Evolutionary conservation across 2,888 invertebrate genomes (phyloP), one percentile per base, ranked within the genome.

Genomic region (Pyrochroa serraticornis): DNA sequence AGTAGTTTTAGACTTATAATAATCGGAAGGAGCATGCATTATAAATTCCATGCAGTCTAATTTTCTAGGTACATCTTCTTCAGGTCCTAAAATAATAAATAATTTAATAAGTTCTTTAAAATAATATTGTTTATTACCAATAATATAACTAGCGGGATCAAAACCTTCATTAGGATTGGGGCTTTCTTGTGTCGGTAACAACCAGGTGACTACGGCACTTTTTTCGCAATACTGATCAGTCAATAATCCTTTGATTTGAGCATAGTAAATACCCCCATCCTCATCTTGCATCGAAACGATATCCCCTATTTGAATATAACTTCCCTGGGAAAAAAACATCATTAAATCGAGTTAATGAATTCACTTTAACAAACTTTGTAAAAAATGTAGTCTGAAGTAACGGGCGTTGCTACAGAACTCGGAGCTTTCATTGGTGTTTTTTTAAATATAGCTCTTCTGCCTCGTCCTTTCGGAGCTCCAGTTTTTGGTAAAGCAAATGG

Each of bases 191-290:
- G 95, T 94, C 0, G 96, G 96, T 49, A 97, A 81, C 0, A 97
- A 82, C 96, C 96, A 97, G 0, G 95, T 93, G 8, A 96, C 82
- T 1, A 91, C 92, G 0, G 95, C 95, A 76, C 94, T 95, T 79
- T 95, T 95, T 75, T 95, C 92, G 69, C 94, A 93, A 77, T 93
- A 96, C 76, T 94, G 93, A 77, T 97, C 96, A 0, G 93, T 91
- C 57, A 96, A 82, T 49, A 97, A 86, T 0, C 95, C 95, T 49
- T 92, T 84, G 51, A 96, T 87, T 81, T 96, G 95, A 5, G 94
- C 95, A 73, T 94, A 97, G 80, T 89, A 97, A 22, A 87, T 84
- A 60, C 87, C 88, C 47, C 90, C 88, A 2, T 89, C 88, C 34
- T 85, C 79, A 73, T 94, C 94, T 53, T 87, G 82, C 77, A 95